Evolutionary conservation across 2,888 invertebrate species (phyloP).

Genomic region (Philhelius pedissequus): DNA sequence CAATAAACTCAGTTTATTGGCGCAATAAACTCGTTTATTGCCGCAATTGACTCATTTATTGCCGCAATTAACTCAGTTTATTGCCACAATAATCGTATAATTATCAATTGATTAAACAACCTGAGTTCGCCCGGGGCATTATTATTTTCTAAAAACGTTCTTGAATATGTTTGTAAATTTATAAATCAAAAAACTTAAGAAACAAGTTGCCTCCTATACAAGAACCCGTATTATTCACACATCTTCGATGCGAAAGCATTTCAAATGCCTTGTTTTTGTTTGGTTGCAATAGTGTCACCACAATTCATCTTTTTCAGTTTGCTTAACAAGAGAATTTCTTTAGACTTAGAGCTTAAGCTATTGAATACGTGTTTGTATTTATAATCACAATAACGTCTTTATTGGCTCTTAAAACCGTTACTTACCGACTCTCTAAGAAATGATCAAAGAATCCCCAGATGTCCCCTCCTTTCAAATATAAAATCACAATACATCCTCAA

Average conservation of each 20-base stretch:
- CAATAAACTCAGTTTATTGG: no score
- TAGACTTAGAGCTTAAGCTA: neutral
- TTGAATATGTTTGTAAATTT: neutral
- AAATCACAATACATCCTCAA: conserved; percentile 2
- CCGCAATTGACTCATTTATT: no score
- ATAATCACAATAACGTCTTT: conserved; percentile 51
- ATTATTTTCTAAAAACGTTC: no score
- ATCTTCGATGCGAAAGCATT: conserved; percentile 41
- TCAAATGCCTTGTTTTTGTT: conserved; percentile 41
- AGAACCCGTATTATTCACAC: conserved; percentile 45
- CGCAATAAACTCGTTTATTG: no score
- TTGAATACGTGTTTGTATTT: conserved; percentile 6
- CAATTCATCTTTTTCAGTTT: conserved; percentile 53
- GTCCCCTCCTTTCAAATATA: conserved; percentile 38
- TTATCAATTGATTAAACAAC: no score
- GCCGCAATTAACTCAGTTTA: no score
- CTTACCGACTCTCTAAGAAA: conserved; percentile 65
- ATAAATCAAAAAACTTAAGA: neutral
- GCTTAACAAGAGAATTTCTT: conserved; percentile 5
- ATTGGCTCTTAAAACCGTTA: conserved; percentile 53
- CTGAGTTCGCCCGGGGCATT: no score
- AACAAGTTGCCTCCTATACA: conserved; percentile 25
- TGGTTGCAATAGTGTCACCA: conserved; percentile 53
- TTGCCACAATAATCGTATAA: no score
- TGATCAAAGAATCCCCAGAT: conserved; percentile 62